Evolutionary conservation across 2,113 vertebrate genomes (phyloP).

Genomic region (Macroglossus sobrinus): DNA sequence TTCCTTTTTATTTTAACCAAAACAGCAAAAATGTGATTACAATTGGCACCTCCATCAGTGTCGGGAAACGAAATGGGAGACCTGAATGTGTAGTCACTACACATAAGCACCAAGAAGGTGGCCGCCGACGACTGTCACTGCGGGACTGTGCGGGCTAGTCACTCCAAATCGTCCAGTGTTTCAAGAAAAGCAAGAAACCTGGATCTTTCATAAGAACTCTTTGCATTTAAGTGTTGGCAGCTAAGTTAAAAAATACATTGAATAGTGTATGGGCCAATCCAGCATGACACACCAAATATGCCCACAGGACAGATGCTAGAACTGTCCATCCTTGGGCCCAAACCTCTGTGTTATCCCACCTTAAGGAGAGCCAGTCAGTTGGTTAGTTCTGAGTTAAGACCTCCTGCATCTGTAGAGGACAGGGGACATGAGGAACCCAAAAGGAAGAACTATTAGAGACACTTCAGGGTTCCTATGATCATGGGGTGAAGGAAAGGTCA

Average conservation of each 20-base stretch:
- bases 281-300: background rate
- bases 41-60: background rate
- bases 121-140: background rate
- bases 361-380: background rate
- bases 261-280: background rate
- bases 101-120: background rate
- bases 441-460: background rate
- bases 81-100: background rate
- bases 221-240: background rate
- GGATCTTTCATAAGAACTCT: background rate
- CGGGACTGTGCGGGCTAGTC: background rate
- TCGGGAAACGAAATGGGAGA: background rate
- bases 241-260: background rate
- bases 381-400: constrained; percentile 1
- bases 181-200: background rate
- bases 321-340: background rate
- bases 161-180: background rate
- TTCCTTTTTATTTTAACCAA: constrained; percentile 25
- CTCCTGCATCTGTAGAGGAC: no score
- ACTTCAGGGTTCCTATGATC: constrained; percentile 1
- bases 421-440: background rate
- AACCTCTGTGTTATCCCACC: background rate
- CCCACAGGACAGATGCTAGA: background rate
- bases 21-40: background rate
- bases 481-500: background rate